A percentile compares a stretch with the other conserved stretches of the same genome.
Evolutionary conservation across 2,113 vertebrate species (phyloP).

Genomic region (Microtus pennsylvanicus): DNA sequence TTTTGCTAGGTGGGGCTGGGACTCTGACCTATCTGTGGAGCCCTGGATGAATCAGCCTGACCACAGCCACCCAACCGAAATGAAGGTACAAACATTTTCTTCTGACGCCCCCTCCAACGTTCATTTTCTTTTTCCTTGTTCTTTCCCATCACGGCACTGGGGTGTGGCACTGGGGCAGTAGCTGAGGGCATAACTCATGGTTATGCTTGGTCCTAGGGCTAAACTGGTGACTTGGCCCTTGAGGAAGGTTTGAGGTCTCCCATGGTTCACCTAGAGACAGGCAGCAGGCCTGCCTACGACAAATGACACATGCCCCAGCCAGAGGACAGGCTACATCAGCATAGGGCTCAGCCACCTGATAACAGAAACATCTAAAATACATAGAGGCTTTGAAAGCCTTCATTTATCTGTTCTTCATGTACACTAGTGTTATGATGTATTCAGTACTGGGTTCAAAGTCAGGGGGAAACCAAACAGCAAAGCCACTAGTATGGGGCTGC

Average conservation of each 20-base stretch:
- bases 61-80: slow-evolving; percentile 49
- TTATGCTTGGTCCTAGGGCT: background rate
- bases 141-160: background rate
- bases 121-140: slow-evolving; percentile 35
- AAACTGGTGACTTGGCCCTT: background rate
- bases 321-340: background rate
- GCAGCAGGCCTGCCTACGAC: background rate
- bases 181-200: background rate
- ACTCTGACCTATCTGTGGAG: slow-evolving; percentile 57
- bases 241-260: background rate
- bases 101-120: background rate
- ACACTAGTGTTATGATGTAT: background rate
- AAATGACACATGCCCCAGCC: background rate
- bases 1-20: slow-evolving; percentile 60
- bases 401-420: background rate
- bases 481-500: background rate
- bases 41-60: slow-evolving; percentile 69
- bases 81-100: slow-evolving; percentile 24
- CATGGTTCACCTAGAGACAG: background rate
- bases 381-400: background rate
- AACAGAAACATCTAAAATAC: background rate
- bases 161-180: background rate
- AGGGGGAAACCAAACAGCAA: background rate
- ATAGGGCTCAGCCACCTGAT: background rate
- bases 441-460: background rate